phyloP scores from a whole-genome alignment of 2,113 vertebrate genomes.

The Notarius quadriscutis region DNA sequence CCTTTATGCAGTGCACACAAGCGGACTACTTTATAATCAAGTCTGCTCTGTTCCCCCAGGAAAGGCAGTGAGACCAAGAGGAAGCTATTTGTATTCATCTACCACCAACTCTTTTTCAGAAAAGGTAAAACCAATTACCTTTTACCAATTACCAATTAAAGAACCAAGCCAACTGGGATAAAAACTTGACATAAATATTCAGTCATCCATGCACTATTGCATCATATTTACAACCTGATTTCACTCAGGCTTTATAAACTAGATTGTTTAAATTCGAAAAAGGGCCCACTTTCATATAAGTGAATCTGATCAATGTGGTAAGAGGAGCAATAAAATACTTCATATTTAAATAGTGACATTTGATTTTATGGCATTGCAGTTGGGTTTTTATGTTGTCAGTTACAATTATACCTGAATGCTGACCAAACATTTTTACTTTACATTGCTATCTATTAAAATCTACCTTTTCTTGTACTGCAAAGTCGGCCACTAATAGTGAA shows the following conservation, averaged over 20 bases:
- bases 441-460: not conserved
- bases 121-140: conserved; percentile 58
- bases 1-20: conserved; percentile 7
- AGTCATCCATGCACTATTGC: not conserved
- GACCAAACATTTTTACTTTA: not conserved
- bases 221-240: not conserved
- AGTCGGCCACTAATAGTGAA: not conserved
- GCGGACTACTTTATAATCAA: conserved; percentile 33
- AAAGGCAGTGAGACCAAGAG: conserved; percentile 48
- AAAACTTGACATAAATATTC: not conserved
- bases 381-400: too few relatives aligned
- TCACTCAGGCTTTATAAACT: not conserved
- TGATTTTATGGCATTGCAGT: not conserved
- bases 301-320: not conserved
- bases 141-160: conserved; percentile 69
- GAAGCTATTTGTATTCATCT: conserved; percentile 65
- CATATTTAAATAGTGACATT: not conserved
- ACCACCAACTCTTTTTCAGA: conserved; percentile 53
- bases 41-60: conserved; percentile 13
- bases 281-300: not conserved
- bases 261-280: not conserved
- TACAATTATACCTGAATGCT: too few relatives aligned
- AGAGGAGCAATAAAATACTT: not conserved
- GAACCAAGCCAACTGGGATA: conserved; percentile 45
- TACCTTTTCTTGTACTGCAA: not conserved